Conservation (phyloP, 2,888 invertebrate genomes). For the Galerucella pusilla region DNA sequence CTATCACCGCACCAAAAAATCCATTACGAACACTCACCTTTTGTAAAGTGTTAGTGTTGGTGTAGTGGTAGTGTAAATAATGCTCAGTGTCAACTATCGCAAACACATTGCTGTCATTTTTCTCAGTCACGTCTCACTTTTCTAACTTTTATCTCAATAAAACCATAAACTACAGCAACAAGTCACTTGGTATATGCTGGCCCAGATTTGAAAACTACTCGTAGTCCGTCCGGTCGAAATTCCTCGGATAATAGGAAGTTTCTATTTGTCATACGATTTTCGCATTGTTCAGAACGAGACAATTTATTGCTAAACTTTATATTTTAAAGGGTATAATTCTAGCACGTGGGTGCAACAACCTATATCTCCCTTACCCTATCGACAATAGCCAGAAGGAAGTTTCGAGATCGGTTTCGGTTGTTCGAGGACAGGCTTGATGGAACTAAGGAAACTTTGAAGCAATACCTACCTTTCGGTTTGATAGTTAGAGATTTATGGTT, state of each 20-base stretch:
- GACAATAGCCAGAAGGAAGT: conserved; percentile 16
- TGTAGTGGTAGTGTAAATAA: too few relatives aligned
- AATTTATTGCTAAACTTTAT: conserved; percentile 3
- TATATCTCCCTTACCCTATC: conserved; percentile 7
- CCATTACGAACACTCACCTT: too few relatives aligned
- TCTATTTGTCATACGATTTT: conserved; percentile 9
- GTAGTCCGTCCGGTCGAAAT: not conserved
- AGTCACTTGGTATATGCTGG: too few relatives aligned
- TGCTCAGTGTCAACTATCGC: too few relatives aligned
- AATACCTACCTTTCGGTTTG: not conserved
- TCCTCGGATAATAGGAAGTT: conserved; percentile 1
- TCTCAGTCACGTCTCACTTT: too few relatives aligned
- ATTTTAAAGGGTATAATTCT: conserved; percentile 1
- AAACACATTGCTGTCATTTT: too few relatives aligned
- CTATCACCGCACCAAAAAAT: too few relatives aligned
- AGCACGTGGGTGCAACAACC: conserved; percentile 6
- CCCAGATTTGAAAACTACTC: too few relatives aligned
- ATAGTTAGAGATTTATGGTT: not conserved
- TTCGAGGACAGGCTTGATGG: conserved; percentile 1
- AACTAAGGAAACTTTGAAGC: not conserved
- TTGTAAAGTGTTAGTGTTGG: too few relatives aligned
- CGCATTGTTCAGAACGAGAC: conserved; percentile 2
- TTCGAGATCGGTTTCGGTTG: not conserved
- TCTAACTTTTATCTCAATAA: too few relatives aligned
- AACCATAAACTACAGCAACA: too few relatives aligned